A percentile compares a stretch with the other conserved stretches of the same genome.
These are phyloP conservation scores for Saxidomus purpurata DNA, from an alignment of 1,140 invertebrate species.

Conservation along the genomic window DNA sequence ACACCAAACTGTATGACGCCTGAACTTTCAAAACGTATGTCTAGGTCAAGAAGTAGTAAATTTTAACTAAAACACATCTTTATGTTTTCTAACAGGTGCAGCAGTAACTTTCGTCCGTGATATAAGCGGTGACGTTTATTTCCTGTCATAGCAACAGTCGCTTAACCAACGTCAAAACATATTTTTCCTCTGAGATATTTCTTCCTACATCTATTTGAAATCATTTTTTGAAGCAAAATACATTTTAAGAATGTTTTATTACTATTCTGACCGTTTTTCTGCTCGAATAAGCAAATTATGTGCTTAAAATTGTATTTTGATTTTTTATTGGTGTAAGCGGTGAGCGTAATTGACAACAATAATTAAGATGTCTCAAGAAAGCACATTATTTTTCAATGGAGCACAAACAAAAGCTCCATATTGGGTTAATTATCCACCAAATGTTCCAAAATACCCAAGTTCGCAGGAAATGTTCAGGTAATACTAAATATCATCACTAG, in stretches of 20 bases:
- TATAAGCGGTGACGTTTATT: constrained; percentile 59
- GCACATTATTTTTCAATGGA: constrained; percentile 80
- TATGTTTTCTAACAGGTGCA: constrained; percentile 59
- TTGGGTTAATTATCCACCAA: constrained; percentile 81
- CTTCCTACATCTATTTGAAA: no score
- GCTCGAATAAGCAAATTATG: no score
- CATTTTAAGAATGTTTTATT: no score
- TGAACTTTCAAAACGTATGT: background rate
- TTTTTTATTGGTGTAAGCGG: constrained; percentile 68
- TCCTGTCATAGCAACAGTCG: constrained; percentile 61
- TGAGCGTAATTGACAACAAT: constrained; percentile 55
- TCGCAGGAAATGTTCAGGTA: constrained; percentile 84
- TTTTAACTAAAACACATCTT: background rate
- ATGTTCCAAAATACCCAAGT: constrained; percentile 81
- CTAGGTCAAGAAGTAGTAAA: background rate
- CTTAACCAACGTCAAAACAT: background rate
- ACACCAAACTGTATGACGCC: background rate
- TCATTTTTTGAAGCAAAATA: no score
- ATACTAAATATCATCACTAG: no score
- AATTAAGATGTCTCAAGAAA: constrained; percentile 66
- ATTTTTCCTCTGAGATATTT: background rate
- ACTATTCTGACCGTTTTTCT: no score
- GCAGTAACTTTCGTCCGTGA: constrained; percentile 68
- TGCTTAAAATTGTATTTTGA: no score
- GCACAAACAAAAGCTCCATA: constrained; percentile 80